A percentile compares a stretch with the other conserved stretches of the same genome.
Evolutionary conservation across 2,888 invertebrate species (phyloP).

Genomic region (Melipona bicolor): DNA sequence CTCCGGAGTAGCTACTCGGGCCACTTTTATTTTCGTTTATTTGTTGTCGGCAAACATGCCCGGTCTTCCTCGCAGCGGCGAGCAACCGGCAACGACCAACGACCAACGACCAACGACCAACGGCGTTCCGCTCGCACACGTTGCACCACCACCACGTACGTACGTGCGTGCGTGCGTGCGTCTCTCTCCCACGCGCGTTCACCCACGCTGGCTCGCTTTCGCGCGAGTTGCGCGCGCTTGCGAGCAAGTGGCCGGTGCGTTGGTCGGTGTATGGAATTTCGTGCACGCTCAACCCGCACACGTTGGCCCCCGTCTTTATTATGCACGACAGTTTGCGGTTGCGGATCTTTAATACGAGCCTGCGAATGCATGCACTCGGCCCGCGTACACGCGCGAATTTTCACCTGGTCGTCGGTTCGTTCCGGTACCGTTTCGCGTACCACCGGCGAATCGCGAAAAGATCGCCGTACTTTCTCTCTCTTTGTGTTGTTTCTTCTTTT

Average conservation of each 20-base stretch:
- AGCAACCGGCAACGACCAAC: constrained; percentile 52
- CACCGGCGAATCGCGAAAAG: neutral
- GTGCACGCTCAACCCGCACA: neutral
- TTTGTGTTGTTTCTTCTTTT: too few species aligned
- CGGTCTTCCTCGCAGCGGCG: constrained; percentile 69
- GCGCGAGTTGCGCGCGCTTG: neutral
- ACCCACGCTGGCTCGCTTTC: constrained; percentile 8
- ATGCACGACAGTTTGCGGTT: constrained; percentile 40
- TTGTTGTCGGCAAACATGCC: constrained; percentile 79
- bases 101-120: constrained; percentile 42
- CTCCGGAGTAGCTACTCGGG: constrained; percentile 71
- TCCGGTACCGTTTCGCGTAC: neutral
- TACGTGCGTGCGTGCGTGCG: neutral
- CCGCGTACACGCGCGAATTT: constrained; percentile 27
- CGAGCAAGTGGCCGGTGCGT: neutral
- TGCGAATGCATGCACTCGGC: constrained; percentile 30
- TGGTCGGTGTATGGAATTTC: neutral
- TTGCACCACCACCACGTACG: constrained; percentile 52
- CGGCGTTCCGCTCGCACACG: constrained; percentile 67
- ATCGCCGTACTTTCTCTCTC: neutral
- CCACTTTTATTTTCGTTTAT: constrained; percentile 80
- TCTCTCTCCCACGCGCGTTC: constrained; percentile 32
- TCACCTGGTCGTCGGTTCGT: neutral
- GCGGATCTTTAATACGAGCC: constrained; percentile 49
- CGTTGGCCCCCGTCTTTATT: constrained; percentile 35